These are phyloP conservation scores for Sesia apiformis DNA, from an alignment of 2,888 invertebrate genomes.

Conservation along the genomic window DNA sequence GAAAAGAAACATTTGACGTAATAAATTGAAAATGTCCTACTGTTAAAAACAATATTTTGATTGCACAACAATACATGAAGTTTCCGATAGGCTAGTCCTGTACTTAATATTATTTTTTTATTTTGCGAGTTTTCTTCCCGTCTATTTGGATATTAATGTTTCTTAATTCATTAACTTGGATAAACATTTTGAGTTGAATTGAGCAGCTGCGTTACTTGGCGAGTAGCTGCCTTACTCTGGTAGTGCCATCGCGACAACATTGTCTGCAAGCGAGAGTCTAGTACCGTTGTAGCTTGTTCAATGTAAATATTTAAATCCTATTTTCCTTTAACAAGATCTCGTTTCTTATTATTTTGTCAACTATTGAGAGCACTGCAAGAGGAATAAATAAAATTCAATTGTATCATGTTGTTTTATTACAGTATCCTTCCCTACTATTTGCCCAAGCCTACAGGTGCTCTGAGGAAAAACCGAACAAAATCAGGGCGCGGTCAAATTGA, in stretches of 20 bases:
- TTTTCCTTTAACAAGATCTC: conserved; percentile 42
- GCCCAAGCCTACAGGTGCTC: too few species aligned
- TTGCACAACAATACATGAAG: too few species aligned
- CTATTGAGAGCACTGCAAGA: conserved; percentile 57
- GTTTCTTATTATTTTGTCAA: conserved; percentile 51
- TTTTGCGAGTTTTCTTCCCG: not conserved
- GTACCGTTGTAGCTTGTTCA: conserved; percentile 4
- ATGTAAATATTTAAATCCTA: conserved; percentile 8
- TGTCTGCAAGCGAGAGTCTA: conserved; percentile 5
- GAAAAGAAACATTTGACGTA: too few species aligned
- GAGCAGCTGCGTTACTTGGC: conserved; percentile 6
- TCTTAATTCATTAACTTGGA: not conserved
- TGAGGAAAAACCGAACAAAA: too few species aligned
- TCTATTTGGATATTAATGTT: conserved; percentile 7
- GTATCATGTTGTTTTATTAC: not conserved
- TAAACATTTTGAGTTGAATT: conserved; percentile 3
- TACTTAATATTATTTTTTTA: conserved; percentile 20
- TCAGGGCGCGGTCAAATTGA: too few species aligned
- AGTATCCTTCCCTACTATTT: not conserved
- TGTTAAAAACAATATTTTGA: too few species aligned
- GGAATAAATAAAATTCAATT: conserved; percentile 39
- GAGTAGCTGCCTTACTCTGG: conserved; percentile 15
- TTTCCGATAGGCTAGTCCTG: conserved; percentile 14
- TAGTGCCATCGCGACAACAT: conserved; percentile 42
- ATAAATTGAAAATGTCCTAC: too few species aligned